These are phyloP conservation scores for Panulirus ornatus DNA, from an alignment of 1,140 invertebrate species.

Conservation along the genomic window DNA sequence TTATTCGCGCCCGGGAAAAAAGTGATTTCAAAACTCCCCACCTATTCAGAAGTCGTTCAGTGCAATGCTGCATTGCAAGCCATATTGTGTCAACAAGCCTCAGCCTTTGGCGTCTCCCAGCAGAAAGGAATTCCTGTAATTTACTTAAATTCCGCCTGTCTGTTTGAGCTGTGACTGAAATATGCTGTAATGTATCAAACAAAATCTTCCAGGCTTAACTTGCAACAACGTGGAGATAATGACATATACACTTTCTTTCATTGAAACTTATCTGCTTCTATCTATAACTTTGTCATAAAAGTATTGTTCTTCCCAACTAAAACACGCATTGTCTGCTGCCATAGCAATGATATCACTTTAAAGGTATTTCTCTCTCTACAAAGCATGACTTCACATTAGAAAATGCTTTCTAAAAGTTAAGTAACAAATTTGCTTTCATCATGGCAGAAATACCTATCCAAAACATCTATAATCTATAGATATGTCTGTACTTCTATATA, in stretches of 20 bases:
- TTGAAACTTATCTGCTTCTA: background rate
- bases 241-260: too few species aligned
- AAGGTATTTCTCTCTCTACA: constrained; percentile 22
- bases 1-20: constrained; percentile 1
- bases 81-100: constrained; percentile 28
- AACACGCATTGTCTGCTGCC: too few species aligned
- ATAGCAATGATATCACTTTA: constrained; percentile 36
- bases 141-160: constrained; percentile 13
- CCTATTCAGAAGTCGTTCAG: constrained; percentile 29
- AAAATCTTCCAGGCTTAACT: constrained; percentile 8
- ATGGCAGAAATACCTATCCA: constrained; percentile 12
- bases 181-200: constrained; percentile 21
- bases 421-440: constrained; percentile 3
- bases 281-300: background rate
- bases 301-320: too few species aligned
- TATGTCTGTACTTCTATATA: too few species aligned
- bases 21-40: constrained; percentile 40
- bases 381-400: constrained; percentile 31
- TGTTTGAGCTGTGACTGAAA: constrained; percentile 32
- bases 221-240: too few species aligned
- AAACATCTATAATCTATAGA: constrained; percentile 13
- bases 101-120: constrained; percentile 2
- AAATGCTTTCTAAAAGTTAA: constrained; percentile 2
- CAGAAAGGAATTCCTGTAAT: constrained; percentile 27
- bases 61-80: constrained; percentile 8